Conservation (phyloP, 2,113 vertebrate genomes). For the Rhea pennata region DNA sequence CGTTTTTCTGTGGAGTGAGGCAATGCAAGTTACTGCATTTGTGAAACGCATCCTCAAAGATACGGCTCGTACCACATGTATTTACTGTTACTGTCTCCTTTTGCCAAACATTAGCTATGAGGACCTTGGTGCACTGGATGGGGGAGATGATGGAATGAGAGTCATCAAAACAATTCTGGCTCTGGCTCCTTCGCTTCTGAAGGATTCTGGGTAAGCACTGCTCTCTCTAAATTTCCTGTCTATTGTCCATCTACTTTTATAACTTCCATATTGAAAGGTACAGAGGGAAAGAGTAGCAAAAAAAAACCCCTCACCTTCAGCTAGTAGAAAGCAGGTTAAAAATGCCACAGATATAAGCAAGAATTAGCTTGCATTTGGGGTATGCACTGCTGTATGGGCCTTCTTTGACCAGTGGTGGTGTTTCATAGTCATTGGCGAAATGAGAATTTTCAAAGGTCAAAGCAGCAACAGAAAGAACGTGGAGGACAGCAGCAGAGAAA, state of each 20-base stretch:
- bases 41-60: background rate
- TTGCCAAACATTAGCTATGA: constrained; percentile 83
- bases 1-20: background rate
- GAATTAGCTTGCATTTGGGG: background rate
- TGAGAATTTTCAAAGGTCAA: background rate
- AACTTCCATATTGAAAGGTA: background rate
- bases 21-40: background rate
- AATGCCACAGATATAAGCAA: background rate
- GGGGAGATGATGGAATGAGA: constrained; percentile 87
- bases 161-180: constrained; percentile 85
- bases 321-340: background rate
- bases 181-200: constrained; percentile 84
- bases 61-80: background rate
- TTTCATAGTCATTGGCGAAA: background rate
- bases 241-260: background rate
- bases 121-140: constrained; percentile 87
- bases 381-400: background rate
- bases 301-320: background rate
- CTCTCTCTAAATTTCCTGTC: background rate
- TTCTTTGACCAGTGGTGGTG: background rate
- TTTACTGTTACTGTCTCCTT: background rate
- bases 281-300: background rate
- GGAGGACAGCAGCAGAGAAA: background rate
- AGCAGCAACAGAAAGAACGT: background rate
- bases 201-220: constrained; percentile 81